A percentile compares a stretch with the other conserved stretches of the same genome.
phyloP scores from a whole-genome alignment of 2,113 vertebrate species.

The Nicator chloris region DNA sequence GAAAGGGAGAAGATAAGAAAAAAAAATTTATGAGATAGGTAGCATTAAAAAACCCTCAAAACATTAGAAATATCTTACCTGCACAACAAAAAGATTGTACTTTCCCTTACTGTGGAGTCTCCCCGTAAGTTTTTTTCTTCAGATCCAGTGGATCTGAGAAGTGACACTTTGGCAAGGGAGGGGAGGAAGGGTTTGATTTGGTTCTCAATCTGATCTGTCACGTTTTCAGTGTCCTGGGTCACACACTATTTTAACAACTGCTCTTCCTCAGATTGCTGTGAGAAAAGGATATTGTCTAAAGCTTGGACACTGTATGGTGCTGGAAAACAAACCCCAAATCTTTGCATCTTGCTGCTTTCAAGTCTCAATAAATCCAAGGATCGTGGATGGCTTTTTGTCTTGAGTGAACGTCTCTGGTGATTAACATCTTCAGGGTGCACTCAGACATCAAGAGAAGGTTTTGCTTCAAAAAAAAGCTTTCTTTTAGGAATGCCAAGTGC shows the following conservation, averaged over 20 bases:
- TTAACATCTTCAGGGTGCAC: neutral
- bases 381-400: neutral
- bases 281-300: constrained; percentile 3
- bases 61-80: neutral
- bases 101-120: neutral
- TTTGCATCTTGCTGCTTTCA: neutral
- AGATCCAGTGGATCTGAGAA: neutral
- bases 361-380: neutral
- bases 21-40: neutral
- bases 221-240: neutral
- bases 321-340: neutral
- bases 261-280: neutral
- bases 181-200: neutral
- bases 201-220: neutral
- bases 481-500: neutral
- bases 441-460: neutral
- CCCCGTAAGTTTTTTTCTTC: neutral
- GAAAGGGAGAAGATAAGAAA: neutral
- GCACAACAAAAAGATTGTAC: neutral
- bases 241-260: neutral
- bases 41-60: neutral
- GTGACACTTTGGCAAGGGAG: neutral
- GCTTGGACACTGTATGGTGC: neutral
- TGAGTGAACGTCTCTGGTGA: neutral
- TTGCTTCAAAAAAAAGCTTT: neutral